Evolutionary conservation across 2,113 vertebrate genomes (phyloP), one percentile per base, ranked within the genome.

Genomic region (Aphelocoma coerulescens): DNA sequence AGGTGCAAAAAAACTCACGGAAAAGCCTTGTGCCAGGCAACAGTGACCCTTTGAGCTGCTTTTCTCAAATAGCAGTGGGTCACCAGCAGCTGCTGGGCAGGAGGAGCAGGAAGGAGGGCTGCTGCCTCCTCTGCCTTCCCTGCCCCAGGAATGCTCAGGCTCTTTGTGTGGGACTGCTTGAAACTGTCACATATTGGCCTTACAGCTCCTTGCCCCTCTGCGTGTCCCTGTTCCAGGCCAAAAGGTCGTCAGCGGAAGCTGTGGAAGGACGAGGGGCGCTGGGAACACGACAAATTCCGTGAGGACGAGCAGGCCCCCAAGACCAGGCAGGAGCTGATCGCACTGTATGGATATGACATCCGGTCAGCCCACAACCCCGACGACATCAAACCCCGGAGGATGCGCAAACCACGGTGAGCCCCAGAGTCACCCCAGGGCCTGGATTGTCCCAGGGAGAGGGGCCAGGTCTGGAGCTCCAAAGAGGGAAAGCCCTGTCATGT

Each of bases 241-340:
- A 99, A 99, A 91, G 99, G 99, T 14, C 97, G 99, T 5, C 99
- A 99, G 97, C 97, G 99, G 83, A 99, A 99, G 96, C 91, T 99
- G 39, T 99, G 99, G 99, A 99, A 99, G 91, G 99, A 99, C 6
- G 99, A 99, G 88, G 99, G 99, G 13, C 98, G 99, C 49, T 99
- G 99, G 99, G 99, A 99, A 10, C 99, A 99, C 1, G 99, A 99
- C 95, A 98, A 96, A n/a, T 99, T 99, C 97, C 98, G 99, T 35
- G 99, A 99, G 97, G 99, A 99, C 26, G 99, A 99, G 82, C 99
- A 99, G 95, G 99, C 99, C 17, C 99, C 99, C 1, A 99, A 99
- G 96, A 99, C 99, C 68, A 98, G 99, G 16, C 99, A 99, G 85
- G 99, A 99, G 95, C 98, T 99, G 62, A 98, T 99, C 6, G 98